These are phyloP conservation scores for Diarsia brunnea DNA, from an alignment of 2,888 invertebrate species.

Conservation along the genomic window DNA sequence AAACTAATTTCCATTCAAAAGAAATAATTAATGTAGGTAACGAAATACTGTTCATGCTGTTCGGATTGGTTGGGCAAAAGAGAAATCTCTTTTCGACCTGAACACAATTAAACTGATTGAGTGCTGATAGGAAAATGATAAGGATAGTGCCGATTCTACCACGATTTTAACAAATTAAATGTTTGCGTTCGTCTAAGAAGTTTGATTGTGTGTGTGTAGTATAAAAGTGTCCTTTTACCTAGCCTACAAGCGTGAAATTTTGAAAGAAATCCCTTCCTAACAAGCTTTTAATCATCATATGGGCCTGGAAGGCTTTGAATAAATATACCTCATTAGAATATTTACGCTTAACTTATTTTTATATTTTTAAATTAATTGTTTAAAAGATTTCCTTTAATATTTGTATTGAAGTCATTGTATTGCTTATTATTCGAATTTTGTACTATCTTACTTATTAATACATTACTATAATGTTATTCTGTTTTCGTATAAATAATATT, in stretches of 20 bases:
- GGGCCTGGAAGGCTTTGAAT: constrained; percentile 4
- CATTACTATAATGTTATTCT: constrained; percentile 2
- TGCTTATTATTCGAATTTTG: not conserved
- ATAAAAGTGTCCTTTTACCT: constrained; percentile 32
- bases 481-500: not conserved
- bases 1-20: constrained; percentile 55
- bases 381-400: not conserved
- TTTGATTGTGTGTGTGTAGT: constrained; percentile 28
- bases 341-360: not conserved
- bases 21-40: constrained; percentile 54
- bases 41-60: constrained; percentile 57
- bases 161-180: constrained; percentile 21
- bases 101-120: constrained; percentile 29
- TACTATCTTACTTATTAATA: not conserved
- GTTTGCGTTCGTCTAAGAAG: constrained; percentile 40
- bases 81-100: constrained; percentile 35
- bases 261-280: not conserved
- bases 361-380: not conserved
- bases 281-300: not conserved
- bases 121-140: constrained; percentile 52
- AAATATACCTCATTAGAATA: not conserved
- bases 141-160: constrained; percentile 31
- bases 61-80: constrained; percentile 45
- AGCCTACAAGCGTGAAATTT: constrained; percentile 35
- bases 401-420: not conserved